These are phyloP conservation scores for Oreotrochilus melanogaster DNA, from an alignment of 2,113 vertebrate genomes.

Conservation along the genomic window DNA sequence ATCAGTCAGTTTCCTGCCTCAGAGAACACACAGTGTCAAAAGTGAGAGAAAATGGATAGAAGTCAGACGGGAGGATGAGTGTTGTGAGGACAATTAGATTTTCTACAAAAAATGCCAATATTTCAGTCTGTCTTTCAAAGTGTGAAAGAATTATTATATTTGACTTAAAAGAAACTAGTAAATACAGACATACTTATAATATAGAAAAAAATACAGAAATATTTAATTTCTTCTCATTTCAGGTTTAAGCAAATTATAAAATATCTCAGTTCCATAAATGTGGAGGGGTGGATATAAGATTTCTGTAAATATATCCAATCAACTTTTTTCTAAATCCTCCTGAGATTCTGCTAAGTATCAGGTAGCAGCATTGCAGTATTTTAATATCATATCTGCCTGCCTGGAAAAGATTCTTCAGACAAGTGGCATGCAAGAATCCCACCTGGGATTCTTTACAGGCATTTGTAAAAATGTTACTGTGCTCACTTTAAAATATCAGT, in stretches of 20 bases:
- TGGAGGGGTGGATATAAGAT: background rate
- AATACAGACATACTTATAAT: background rate
- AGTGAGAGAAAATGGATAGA: background rate
- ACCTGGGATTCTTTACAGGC: background rate
- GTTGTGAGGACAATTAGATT: background rate
- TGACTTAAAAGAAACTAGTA: background rate
- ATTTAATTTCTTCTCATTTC: background rate
- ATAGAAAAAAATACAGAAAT: background rate
- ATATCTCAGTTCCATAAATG: background rate
- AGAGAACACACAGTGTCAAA: rapidly evolving
- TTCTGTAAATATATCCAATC: background rate
- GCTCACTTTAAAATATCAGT: background rate
- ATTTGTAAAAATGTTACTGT: background rate
- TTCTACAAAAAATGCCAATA: background rate
- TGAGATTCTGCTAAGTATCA: background rate
- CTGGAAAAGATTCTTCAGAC: background rate
- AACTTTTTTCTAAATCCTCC: background rate
- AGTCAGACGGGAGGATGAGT: background rate
- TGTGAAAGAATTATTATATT: background rate
- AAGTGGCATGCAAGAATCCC: background rate
- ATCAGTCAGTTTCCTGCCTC: background rate
- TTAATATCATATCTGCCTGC: background rate
- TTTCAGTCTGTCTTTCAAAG: background rate
- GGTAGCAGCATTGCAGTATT: background rate
- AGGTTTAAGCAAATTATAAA: background rate